Base-by-base conservation (phyloP, 2,888 invertebrate species). In the Tetragnatha montana region DNA sequence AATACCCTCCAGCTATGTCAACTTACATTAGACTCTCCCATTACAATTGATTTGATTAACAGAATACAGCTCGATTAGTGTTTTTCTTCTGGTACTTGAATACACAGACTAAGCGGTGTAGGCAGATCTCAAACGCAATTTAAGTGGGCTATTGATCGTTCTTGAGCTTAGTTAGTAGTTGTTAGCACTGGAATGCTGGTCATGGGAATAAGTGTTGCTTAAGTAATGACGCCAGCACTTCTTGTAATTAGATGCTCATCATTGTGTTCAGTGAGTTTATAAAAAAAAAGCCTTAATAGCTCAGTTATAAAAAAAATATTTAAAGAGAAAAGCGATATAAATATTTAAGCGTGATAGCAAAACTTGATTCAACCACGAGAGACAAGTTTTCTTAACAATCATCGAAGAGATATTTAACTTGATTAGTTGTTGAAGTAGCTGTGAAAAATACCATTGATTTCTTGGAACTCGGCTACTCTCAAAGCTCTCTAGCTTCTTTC, bases 1-100 rank as follows among this genome's bases (percentile, higher is more conserved):
- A 17, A 17, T 17, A 60, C 12, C 0, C 17, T 4, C 17, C 4
- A 60, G 60, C 60, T 8, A 10, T 8, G 60, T 60, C 60, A 60
- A 60, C 17, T 60, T 12, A 17, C 12, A 60, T 60, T 60, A 60
- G 60, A 17, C 12, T 12, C 60, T 60, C 60, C 12, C 60, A 10
- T 60, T 60, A 60, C 60, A 60, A 60, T 60, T 60, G 60, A 60
- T 60, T 60, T 60, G 60, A 60, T 60, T 60, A 60, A 8, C 60
- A 60, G 60, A 60, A 60, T 1, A 60, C 12, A 60, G 17, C 60
- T 60, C 60, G 60, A 68, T 22, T 60, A 17, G 21, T 78, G 60
- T 78, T 78, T 78, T 60, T 21, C 22, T 78, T 78, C 60, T 60
- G 60, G 17, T 21, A 21, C 78, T 78, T 78, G 60, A 78, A 22